Base-by-base conservation (phyloP, 2,113 vertebrate genomes). In the Myotis davidii region DNA sequence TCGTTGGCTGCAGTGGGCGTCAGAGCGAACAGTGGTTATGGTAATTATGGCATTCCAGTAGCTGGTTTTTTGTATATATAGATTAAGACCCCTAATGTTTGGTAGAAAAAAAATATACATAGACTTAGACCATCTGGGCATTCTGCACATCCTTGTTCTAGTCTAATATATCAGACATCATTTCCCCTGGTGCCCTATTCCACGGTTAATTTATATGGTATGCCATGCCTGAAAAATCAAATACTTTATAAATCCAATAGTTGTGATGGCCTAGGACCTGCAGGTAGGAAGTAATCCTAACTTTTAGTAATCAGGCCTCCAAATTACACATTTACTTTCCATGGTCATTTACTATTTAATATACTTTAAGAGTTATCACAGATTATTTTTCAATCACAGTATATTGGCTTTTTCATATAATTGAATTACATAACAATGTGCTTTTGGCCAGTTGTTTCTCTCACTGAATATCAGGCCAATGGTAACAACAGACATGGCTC, bases 361-460 rank as follows among this genome's bases (percentile, higher is more conserved):
- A 59, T 5, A 78, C 4, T 74, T 6, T 81, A 70, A 56, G 25
- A 85, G 8, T 9, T 81, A 0, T 85, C 48, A 77, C 13, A 83
- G 34, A 88, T 29, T 76, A 1, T 90, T 6, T 86, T 96, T 56
- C 50, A 82, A 56, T 72, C 67, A 39, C 18, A 77, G 9, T 45
- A 39, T 73, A 69, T 54, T 90, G 56, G 18, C 4, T 42, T 92
- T 94, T 94, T 92, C 37, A 90, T n/a, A 74, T 92, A 9, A 95
- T 25, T 74, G 39, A 94, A 73, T 86, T 94, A 92, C 64, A 79
- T 79, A 59, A 87, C 21, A 95, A n/a, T 59, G 8, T 67, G 85
- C 72, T 83, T 83, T 94, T 21, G 42, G 29, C 6, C 54, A 78
- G 17, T 79, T 88, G 18, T 89, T 95, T 84, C 17, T 48, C 17